A percentile compares a stretch with the other conserved stretches of the same genome.
These are phyloP conservation scores for Graphium colonna DNA, from an alignment of 2,888 invertebrate species.

Conservation along the genomic window DNA sequence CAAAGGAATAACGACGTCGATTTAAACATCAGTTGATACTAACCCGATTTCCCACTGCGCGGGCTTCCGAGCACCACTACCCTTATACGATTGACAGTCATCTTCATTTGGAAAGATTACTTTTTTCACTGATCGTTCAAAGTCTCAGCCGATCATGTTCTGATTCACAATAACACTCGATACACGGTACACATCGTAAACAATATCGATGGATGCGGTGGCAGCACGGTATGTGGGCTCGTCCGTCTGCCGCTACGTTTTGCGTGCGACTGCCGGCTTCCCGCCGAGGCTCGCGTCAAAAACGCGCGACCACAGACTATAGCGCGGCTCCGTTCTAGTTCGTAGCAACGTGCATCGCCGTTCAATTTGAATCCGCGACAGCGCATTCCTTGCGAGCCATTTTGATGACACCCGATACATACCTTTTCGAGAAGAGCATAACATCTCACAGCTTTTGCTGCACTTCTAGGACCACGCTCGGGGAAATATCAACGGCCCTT, in stretches of 20 bases:
- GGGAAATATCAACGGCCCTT: no score
- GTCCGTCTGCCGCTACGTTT: slow-evolving; percentile 60
- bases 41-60: slow-evolving; percentile 89
- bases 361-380: slow-evolving; percentile 16
- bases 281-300: slow-evolving; percentile 46
- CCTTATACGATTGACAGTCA: slow-evolving; percentile 90
- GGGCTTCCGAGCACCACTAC: slow-evolving; percentile 89
- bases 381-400: slow-evolving; percentile 6
- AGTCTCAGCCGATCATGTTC: slow-evolving; percentile 51
- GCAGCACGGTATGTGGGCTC: slow-evolving; percentile 31
- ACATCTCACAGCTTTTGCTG: no score
- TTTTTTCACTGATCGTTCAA: slow-evolving; percentile 37
- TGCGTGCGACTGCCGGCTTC: slow-evolving; percentile 67
- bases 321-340: slow-evolving; percentile 54
- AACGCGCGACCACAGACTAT: slow-evolving; percentile 45
- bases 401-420: no score
- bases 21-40: slow-evolving; percentile 46
- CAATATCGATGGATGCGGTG: slow-evolving; percentile 55
- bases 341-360: slow-evolving; percentile 38
- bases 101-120: slow-evolving; percentile 76
- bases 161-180: slow-evolving; percentile 49
- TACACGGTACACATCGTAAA: slow-evolving; percentile 63
- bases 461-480: no score
- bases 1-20: slow-evolving; percentile 3
- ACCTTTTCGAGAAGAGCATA: no score